Evolutionary conservation across 2,113 vertebrate species (phyloP).

Genomic region (Oreochromis niloticus): DNA sequence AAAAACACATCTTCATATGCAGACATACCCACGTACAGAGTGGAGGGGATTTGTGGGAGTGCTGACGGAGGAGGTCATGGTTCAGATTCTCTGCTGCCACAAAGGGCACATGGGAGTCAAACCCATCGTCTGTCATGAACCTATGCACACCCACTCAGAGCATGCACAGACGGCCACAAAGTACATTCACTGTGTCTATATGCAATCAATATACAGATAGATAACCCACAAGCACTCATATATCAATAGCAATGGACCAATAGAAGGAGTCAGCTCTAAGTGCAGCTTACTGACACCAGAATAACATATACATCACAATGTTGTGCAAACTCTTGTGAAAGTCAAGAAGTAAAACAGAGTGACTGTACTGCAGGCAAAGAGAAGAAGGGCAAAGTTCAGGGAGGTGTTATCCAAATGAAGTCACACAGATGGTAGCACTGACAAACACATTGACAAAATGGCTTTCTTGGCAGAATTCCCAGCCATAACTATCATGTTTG

Average conservation of each 20-base stretch:
- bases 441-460: slow-evolving; percentile 44
- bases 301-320: slow-evolving; percentile 6
- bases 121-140: background rate
- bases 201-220: background rate
- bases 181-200: background rate
- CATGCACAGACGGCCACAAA: background rate
- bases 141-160: background rate
- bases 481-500: slow-evolving; percentile 34
- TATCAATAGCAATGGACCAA: background rate
- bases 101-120: slow-evolving; percentile 34
- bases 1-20: background rate
- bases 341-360: background rate
- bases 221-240: background rate
- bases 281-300: slow-evolving; percentile 15
- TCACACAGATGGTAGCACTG: slow-evolving; percentile 43
- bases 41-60: slow-evolving; percentile 16
- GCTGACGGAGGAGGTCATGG: slow-evolving; percentile 53
- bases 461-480: slow-evolving; percentile 44
- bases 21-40: slow-evolving; percentile 3
- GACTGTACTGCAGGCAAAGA: background rate
- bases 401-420: slow-evolving; percentile 44
- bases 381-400: slow-evolving; percentile 25
- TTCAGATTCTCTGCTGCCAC: slow-evolving; percentile 40
- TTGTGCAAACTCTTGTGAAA: slow-evolving; percentile 22
- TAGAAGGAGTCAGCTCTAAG: background rate